Percentiles rank a stretch among this genome's conserved stretches.
Evolutionary conservation across 2,797 vertebrate species (phyloP).

Genomic region (Onychomys arenicola): DNA sequence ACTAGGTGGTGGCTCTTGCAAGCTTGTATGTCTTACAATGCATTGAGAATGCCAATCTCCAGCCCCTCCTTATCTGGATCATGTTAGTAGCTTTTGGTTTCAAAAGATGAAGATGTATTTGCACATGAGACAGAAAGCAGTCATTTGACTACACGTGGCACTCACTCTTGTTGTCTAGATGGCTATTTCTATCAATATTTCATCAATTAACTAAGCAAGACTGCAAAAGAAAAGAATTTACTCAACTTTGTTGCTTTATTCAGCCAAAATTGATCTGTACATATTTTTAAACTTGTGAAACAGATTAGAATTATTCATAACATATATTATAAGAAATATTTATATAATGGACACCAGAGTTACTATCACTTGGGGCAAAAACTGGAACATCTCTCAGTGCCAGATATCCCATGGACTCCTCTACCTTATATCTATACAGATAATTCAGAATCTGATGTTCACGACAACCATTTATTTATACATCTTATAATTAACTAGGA

Average conservation of each 20-base stretch:
- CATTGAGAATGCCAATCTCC: not conserved
- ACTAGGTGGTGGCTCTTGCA: not conserved
- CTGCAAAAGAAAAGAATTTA: not conserved
- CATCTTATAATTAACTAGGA: not conserved
- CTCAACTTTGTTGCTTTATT: not conserved
- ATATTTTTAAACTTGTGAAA: not conserved
- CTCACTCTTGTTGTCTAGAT: not conserved
- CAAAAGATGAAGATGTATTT: not conserved
- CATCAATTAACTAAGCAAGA: not conserved
- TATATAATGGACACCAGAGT: not conserved
- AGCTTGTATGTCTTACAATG: not conserved
- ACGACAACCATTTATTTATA: not conserved
- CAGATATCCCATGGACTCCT: not conserved
- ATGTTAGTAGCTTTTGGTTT: not conserved
- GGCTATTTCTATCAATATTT: not conserved
- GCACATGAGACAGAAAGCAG: not conserved
- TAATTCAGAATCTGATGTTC: not conserved
- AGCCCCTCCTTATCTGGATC: not conserved
- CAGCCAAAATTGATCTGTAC: not conserved
- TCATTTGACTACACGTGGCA: not conserved
- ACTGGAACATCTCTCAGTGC: not conserved
- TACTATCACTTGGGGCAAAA: not conserved
- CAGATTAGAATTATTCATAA: not conserved
- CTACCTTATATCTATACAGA: not conserved
- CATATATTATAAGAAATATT: not conserved